Evolutionary conservation across 2,888 invertebrate genomes (phyloP), one percentile per base, ranked within the genome.

Genomic region (Capitulum mitella): DNA sequence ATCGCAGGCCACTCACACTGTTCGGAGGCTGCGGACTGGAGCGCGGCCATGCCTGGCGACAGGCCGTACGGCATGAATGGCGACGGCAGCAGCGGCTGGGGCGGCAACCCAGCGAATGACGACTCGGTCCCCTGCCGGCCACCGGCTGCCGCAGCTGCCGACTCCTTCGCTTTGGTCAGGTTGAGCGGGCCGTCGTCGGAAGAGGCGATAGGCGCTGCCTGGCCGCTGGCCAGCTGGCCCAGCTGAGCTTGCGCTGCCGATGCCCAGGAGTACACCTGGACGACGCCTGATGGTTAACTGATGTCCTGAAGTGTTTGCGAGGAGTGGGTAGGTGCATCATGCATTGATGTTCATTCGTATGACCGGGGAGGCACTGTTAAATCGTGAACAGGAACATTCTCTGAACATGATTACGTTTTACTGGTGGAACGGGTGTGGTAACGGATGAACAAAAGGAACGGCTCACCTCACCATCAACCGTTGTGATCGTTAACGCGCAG

Each of bases 151-250:
- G 58, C n/a, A n/a, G n/a, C 22, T 1, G 58, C 22, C 58, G 29
- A 29, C 58, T 58, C 5, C 54, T 26, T 22, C 26, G 54, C 54
- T 77, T 81, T 81, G 46, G 81, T 81, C 54, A 81, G 81, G 79
- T 81, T 81, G 22, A 81, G 78, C 54, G 81, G 81, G 29, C 80
- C 81, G 75, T 81, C 81, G 58, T 81, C 81, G 16, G 80, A 46
- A 1, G 75, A 14, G 16, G 26, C 16, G 46, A 46, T 10, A n/a
- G 43, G 75, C 43, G 43, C 2, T 29, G 74, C 43, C 1, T 26
- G 75, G 19, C 43, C 46, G 43, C 29, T 3, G 1, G 75, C 19
- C 75, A 40, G 43, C 75, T 70, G 70, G 32, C 37, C 32, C 70
- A 70, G 22, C 22, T 70, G 70, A 1, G 70, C 70, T 8, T 70